phyloP scores from a whole-genome alignment of 2,888 invertebrate genomes.

The Zonitis immaculata region DNA sequence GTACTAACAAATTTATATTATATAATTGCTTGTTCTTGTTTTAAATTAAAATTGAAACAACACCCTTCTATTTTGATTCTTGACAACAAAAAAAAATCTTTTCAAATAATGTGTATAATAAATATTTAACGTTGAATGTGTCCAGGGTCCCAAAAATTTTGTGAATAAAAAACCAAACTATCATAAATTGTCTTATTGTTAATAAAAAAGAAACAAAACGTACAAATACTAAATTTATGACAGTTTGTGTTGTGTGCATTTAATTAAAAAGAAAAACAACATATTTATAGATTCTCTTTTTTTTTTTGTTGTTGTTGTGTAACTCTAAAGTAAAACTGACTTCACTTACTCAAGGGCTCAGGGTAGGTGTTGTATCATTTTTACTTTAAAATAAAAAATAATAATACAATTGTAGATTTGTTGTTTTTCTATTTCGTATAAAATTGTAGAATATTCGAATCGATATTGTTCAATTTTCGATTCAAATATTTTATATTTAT shows the following conservation, averaged over 20 bases:
- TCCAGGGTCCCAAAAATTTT: constrained; percentile 18
- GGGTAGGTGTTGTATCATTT: constrained; percentile 28
- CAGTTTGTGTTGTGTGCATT: constrained; percentile 10
- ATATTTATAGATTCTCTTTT: no score
- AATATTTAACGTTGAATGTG: constrained; percentile 22
- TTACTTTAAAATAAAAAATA: constrained; percentile 17
- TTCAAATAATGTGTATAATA: constrained; percentile 19
- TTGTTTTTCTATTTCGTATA: constrained; percentile 16
- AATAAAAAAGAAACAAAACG: no score
- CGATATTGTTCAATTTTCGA: constrained; percentile 18
- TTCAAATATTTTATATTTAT: constrained; percentile 17
- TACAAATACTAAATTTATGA: constrained; percentile 5
- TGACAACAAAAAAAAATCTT: constrained; percentile 14
- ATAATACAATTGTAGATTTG: constrained; percentile 19
- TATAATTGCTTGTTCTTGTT: constrained; percentile 12
- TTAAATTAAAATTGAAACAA: constrained; percentile 1
- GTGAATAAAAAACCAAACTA: constrained; percentile 10
- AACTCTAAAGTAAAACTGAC: constrained; percentile 25
- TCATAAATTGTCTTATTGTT: constrained; percentile 6
- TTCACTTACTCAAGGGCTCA: constrained; percentile 34
- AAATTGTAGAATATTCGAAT: constrained; percentile 26
- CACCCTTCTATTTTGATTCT: constrained; percentile 15
- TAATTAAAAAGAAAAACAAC: constrained; percentile 13
- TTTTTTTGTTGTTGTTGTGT: no score
- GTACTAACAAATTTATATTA: no score